Conservation (phyloP, 1,140 invertebrate species). For the Eriocheir sinensis region DNA sequence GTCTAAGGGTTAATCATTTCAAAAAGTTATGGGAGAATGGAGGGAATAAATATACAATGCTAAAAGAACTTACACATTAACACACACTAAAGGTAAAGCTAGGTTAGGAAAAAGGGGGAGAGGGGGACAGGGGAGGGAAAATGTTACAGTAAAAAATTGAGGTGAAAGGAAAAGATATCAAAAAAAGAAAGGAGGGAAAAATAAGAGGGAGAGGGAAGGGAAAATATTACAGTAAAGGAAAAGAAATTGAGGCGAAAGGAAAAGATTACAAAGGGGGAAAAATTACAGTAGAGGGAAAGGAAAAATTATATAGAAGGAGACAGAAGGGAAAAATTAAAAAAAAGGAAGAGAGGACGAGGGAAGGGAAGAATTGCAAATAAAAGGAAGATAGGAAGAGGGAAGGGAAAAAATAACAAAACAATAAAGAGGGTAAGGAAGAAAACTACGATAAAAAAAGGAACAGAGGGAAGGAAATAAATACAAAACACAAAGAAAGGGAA, state of each 20-base stretch:
- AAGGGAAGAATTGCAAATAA: too few relatives aligned
- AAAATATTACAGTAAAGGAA: neutral
- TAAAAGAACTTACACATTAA: too few relatives aligned
- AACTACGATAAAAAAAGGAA: too few relatives aligned
- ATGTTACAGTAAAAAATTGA: neutral
- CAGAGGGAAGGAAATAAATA: constrained; percentile 15
- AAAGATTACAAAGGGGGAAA: neutral
- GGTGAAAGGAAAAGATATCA: neutral
- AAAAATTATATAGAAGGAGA: neutral
- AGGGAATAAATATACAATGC: too few relatives aligned
- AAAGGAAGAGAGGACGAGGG: constrained; percentile 22
- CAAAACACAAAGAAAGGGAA: constrained; percentile 6
- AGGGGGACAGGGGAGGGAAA: neutral
- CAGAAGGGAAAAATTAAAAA: neutral
- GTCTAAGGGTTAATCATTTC: too few relatives aligned
- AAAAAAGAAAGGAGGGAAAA: constrained; percentile 11
- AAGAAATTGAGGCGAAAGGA: neutral
- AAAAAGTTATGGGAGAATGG: too few relatives aligned
- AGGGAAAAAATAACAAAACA: too few relatives aligned
- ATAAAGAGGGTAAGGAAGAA: too few relatives aligned
- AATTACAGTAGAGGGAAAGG: neutral
- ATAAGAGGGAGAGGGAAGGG: neutral
- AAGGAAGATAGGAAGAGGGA: too few relatives aligned
- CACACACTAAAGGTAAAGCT: neutral
- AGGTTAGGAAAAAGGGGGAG: neutral